Evolutionary conservation across 2,888 invertebrate genomes (phyloP), one percentile per base, ranked within the genome.

Genomic region (Hirtodrosophila confusa): DNA sequence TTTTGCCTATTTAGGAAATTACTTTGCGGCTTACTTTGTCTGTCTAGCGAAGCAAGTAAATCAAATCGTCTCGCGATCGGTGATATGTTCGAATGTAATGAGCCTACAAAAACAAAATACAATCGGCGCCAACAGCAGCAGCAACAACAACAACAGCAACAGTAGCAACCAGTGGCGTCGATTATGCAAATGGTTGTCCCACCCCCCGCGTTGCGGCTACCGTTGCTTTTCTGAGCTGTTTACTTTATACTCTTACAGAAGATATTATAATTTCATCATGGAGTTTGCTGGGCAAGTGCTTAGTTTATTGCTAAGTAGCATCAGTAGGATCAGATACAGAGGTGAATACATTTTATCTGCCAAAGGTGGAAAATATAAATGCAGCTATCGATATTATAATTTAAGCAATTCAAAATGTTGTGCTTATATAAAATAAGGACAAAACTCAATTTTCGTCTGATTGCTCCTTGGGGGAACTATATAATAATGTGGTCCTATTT

Each of bases 1-100:
- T 73, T 49, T 66, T 54, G 44, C 56, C 61, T 45, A 73, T 82
- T 88, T 86, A 88, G 88, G 86, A 88, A 84, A 84, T 82, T 17
- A 17, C 17, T 27, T 27, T 84, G 68, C 65, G 71, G 77, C 73
- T 65, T 58, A 74, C 51, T 69, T 71, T 75, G 69, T 66, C 64
- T 75, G 88, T 56, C 64, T 79, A 86, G 80, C 84, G 69, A 88
- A 84, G 84, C 88, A 83, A 75, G 66, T 84, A 84, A 84, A 84
- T 75, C 77, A 74, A 86, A 86, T 75, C 78, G 67, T 74, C 70
- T 70, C 49, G 68, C 62, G 56, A 72, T 60, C 49, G 66, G 84
- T 88, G 88, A 86, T 88, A 86, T 84, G 88, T 86, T 87, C 75
- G 62, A 86, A 86, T 86, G 80, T 86, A 84, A 84, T 84, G 80